phyloP scores from a whole-genome alignment of 2,113 vertebrate species.

The Megaceryle torquata region DNA sequence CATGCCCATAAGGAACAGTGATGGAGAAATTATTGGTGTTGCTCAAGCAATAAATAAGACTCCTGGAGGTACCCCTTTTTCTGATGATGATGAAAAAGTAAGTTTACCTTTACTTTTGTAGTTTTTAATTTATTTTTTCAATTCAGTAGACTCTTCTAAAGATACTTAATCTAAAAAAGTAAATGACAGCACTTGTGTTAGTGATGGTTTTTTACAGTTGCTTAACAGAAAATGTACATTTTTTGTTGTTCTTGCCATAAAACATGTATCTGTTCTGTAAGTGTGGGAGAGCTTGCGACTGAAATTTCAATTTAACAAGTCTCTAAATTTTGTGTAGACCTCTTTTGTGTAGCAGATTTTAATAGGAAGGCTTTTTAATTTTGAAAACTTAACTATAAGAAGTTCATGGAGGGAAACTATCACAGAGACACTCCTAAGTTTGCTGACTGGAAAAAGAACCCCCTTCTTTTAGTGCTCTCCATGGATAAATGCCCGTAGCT shows the following conservation, averaged over 20 bases:
- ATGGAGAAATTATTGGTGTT: slow-evolving; percentile 95
- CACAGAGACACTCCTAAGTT: not conserved
- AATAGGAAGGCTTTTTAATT: not conserved
- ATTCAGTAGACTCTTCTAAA: not conserved
- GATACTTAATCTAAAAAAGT: not conserved
- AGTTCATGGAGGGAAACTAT: not conserved
- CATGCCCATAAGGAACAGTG: slow-evolving; percentile 95
- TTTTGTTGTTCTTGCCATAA: not conserved
- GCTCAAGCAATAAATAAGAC: slow-evolving; percentile 97
- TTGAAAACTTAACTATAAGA: not conserved
- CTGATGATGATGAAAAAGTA: slow-evolving; percentile 97
- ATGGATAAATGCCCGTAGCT: not conserved
- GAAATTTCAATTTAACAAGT: not conserved
- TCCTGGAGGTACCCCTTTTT: slow-evolving; percentile 89
- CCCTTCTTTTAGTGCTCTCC: not conserved
- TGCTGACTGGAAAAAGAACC: not conserved
- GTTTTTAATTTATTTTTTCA: not conserved
- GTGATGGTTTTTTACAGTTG: not conserved
- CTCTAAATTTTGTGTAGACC: not conserved
- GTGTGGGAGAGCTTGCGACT: not conserved
- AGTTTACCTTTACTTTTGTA: slow-evolving; percentile 20
- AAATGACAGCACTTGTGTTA: not conserved
- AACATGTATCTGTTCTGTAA: not conserved
- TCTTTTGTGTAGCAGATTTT: not conserved
- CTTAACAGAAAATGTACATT: not conserved